Evolutionary conservation across 2,113 vertebrate species (phyloP), one percentile per base, ranked within the genome.

Genomic region (Coptodon bakossiorum): DNA sequence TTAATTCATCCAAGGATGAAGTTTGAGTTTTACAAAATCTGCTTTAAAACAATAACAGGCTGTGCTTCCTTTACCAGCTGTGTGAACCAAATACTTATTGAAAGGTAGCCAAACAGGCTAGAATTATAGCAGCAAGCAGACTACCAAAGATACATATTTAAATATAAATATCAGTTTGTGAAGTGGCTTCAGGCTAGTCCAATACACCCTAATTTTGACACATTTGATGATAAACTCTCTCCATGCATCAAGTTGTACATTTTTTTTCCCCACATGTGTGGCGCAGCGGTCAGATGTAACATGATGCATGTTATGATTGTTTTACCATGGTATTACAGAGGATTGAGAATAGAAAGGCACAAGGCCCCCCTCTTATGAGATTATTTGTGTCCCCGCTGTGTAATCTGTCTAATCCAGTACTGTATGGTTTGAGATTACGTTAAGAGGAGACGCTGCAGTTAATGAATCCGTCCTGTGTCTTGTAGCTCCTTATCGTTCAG

Each of bases 351-450:
- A 82, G 80, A 86, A 83, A 84, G 80, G 80, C 82, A 43, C 80
- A 81, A 86, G 78, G 57, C 52, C 83, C 85, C 66, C 68, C 2
- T 91, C 38, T 93, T 89, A 91, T 91, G 89, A 94, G 94, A 93
- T 95, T 93, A 93, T 89, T 81, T 88, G 88, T 85, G 80, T 88
- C 86, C 90, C 93, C 1, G 19, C 91, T 90, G 92, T 89, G 91
- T 94, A 94, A 94, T 94, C 94, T 92, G 93, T 94, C 85, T 94
- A 95, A 95, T 95, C 95, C 94, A 86, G 85, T 19, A n/a, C 79
- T 85, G 91, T 90, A 93, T 90, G 80, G 34, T 80, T 90, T 85
- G 63, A 90, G 95, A 94, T 94, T 94, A 91, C 82, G 90, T 90
- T 84, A 87, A 91, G 84, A 93, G 40, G 90, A 93, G 91, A 90